Evolutionary conservation across 2,113 vertebrate genomes (phyloP).

Genomic region (Cebidichthys violaceus): DNA sequence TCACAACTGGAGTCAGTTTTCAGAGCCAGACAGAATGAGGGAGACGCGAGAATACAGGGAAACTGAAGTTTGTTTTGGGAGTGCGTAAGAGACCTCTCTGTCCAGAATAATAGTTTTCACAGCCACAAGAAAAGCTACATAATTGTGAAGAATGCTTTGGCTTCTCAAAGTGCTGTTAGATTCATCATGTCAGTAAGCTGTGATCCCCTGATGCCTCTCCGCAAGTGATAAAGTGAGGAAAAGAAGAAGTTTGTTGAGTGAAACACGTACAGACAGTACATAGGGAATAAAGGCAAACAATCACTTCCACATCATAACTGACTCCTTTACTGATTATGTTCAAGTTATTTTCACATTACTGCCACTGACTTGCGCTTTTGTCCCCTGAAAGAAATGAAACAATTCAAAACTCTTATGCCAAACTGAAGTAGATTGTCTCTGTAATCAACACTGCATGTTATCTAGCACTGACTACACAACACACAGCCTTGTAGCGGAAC

Average conservation of each 20-base stretch:
- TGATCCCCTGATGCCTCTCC: conserved; percentile 26
- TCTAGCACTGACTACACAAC: background rate
- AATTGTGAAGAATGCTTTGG: conserved; percentile 54
- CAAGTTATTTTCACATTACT: conserved; percentile 39
- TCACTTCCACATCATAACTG: conserved; percentile 33
- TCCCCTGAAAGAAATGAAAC: conserved; percentile 3
- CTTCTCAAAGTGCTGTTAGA: conserved; percentile 40
- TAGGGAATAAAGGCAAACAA: conserved; percentile 28
- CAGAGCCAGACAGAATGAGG: conserved; percentile 3
- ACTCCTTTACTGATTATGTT: conserved; percentile 8
- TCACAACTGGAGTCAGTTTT: conserved; percentile 11
- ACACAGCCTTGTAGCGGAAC: background rate
- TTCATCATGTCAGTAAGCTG: conserved; percentile 58
- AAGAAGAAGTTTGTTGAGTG: conserved; percentile 42
- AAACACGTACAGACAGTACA: conserved; percentile 29
- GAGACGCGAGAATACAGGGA: background rate
- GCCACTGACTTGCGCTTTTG: conserved; percentile 13
- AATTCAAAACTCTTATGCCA: conserved; percentile 2
- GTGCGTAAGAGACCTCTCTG: conserved; percentile 44
- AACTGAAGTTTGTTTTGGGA: conserved; percentile 48
- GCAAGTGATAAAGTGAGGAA: conserved; percentile 43
- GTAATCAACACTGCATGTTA: background rate
- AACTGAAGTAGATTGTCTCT: conserved; percentile 13
- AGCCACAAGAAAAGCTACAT: conserved; percentile 68
- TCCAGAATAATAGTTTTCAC: conserved; percentile 65